Evolutionary conservation across 2,888 invertebrate species (phyloP), one percentile per base, ranked within the genome.

Genomic region (Sinotaia quadrata): DNA sequence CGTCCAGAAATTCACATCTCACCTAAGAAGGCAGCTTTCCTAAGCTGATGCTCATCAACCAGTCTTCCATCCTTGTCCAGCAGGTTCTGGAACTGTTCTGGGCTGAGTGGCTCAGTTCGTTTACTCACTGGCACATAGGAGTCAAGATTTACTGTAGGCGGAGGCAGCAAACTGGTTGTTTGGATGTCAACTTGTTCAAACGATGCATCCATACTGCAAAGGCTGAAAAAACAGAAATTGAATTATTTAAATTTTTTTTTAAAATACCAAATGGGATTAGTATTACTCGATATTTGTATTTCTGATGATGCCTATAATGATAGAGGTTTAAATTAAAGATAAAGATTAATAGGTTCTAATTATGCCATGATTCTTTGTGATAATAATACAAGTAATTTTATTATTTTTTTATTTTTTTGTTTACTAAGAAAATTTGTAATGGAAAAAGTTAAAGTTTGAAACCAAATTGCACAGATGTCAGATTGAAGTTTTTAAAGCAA

Each of bases 1-100:
- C n/a, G n/a, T n/a, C n/a, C 29, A 18, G 36, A 21, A 31, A 29
- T 18, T 51, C 1, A 15, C 4, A 24, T 52, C 60, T 60, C 68
- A 87, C 87, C 86, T 67, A 81, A 75, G 72, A 87, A 87, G 0
- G 86, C 81, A 27, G 83, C 78, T 71, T 83, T 79, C 51, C 86
- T 73, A 15, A 87, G 72, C 15, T 72, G 74, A 69, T 85, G 84
- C 67, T 87, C 87, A 74, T 82, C 80, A 4, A 86, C 83, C 2
- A 87, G 71, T 49, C 87, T 76, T 0, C 87, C 87, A 71, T 87
- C 87, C 24, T 73, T 36, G 69, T 87, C 87, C 27, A 85, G 72
- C 52, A 85, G 74, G n/a, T 74, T 47, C 36, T 77, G 47, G 65
- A 87, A 85, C 24, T 77, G 66, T 21, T 80, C 73, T 5, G 66